phyloP scores from a whole-genome alignment of 53 echinoderm and acorn worm species.

The Astropecten irregularis region DNA sequence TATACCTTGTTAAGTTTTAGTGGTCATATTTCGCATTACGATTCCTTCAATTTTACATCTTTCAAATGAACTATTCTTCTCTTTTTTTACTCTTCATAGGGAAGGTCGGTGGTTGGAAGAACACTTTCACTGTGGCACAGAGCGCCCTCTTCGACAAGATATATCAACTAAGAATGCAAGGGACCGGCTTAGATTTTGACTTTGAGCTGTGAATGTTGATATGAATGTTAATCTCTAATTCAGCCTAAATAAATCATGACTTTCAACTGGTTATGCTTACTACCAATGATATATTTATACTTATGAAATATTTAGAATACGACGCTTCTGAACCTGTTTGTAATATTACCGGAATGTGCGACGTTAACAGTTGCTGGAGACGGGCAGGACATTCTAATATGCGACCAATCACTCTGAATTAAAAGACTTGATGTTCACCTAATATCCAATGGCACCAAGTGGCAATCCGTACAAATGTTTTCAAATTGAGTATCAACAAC shows the following conservation, averaged over 20 bases:
- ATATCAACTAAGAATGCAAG: constrained; percentile 43
- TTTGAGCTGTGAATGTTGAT: constrained; percentile 44
- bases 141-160: constrained; percentile 62
- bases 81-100: constrained; percentile 8
- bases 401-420: too few relatives aligned
- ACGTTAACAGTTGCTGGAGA: neutral
- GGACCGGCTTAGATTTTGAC: constrained; percentile 51
- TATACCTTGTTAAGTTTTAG: neutral
- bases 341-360: neutral
- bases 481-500: too few relatives aligned
- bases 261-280: neutral
- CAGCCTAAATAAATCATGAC: neutral
- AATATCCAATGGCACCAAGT: too few relatives aligned
- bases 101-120: constrained; percentile 62
- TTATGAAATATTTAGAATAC: neutral
- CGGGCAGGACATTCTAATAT: neutral
- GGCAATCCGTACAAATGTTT: too few relatives aligned
- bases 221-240: neutral
- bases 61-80: too few relatives aligned
- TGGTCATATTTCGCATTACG: neutral
- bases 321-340: neutral
- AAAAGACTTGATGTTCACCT: too few relatives aligned
- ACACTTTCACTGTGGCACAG: constrained; percentile 56
- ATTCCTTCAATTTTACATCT: too few relatives aligned
- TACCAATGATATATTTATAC: neutral